Evolutionary conservation across 2,888 invertebrate species (phyloP), one percentile per base, ranked within the genome.

Genomic region (Ptychoptera albimana): DNA sequence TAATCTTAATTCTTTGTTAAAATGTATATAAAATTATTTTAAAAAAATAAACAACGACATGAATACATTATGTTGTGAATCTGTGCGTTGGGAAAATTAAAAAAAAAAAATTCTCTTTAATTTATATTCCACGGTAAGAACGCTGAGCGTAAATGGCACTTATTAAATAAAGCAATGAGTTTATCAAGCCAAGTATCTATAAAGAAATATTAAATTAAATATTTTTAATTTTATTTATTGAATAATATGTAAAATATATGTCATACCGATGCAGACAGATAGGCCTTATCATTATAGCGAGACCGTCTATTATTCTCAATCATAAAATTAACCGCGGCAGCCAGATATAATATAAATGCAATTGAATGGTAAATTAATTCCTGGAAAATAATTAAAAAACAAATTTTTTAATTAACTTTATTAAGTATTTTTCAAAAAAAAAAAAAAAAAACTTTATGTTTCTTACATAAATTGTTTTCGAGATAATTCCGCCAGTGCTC

Each of bases 321-420:
- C 11, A 87, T 57, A 32, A 86, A 69, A 2, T 76, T 73, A 39
- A 82, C 60, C 8, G 82, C 77, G 5, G 84, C 80, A 43, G 79
- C 74, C 41, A 88, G 60, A 51, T 84, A 73, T 45, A 88, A 63
- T 44, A 83, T 67, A 53, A 77, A 82, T 2, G 79, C 87, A 46
- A 83, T 64, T 8, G 77, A 71, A 54, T 89, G 88, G 57, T 84
- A 89, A 49, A 88, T 70, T 44, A 86, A 72, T 71, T 88, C 87
- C 88, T 88, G 66, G 38, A 74, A 70, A 47, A 43, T 39, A 23
- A 23, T 23, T n/a, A n/a, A n/a, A n/a, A n/a, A n/a, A n/a, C n/a
- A n/a, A 23, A 23, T 23, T 23, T 23, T 23, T 23, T n/a, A n/a
- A n/a, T n/a, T n/a, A n/a, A 23, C 7, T 23, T 48, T 48, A 23